Base-by-base conservation (phyloP, 2,888 invertebrate genomes). In the Torymus auratus region DNA sequence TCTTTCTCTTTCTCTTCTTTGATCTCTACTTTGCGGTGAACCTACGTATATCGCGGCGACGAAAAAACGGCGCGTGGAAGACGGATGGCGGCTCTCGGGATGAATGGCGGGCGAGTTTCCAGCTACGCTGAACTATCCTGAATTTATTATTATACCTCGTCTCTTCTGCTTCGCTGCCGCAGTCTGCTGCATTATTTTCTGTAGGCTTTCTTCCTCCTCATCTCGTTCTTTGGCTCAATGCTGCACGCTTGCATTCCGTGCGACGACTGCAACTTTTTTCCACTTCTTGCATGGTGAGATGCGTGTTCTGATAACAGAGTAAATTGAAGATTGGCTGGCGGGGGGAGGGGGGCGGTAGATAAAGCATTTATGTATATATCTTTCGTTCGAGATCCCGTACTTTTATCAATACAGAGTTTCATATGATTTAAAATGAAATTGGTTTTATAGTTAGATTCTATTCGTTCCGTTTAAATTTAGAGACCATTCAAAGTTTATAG, bases 81-180 rank as follows among this genome's bases (percentile, higher is more conserved):
- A 68, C 68, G 55, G 17, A 53, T 55, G 23, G 1, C 67, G 53
- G n/a, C 53, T 14, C 53, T n/a, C 13, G 20, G 53, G 20, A 52
- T 53, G 28, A 67, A 41, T 41, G 41, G 53, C 53, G 67, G 67
- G 68, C 68, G 69, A 74, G 60, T 50, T 74, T 79, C 61, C 73
- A 68, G 68, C 55, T 14, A 17, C n/a, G 72, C 53, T 53, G 20
- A 72, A 53, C 67, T 72, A 78, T 78, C 67, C 67, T 56, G 58
- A 78, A 73, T 81, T 78, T 74, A 73, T 72, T 75, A 72, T 78
- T 67, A 71, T 78, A 71, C 50, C 56, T 15, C 15, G 41, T 14
- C 17, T 17, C 13, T 13, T 65, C 17, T 65, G 50, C 52, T 1
- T 55, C 68, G 5, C 15, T 68, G 11, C 23, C 53, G 20, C 11